A percentile compares a stretch with the other conserved stretches of the same genome.
These are phyloP conservation scores for Leptopilina clavipes DNA, from an alignment of 1,140 invertebrate genomes.

Conservation along the genomic window DNA sequence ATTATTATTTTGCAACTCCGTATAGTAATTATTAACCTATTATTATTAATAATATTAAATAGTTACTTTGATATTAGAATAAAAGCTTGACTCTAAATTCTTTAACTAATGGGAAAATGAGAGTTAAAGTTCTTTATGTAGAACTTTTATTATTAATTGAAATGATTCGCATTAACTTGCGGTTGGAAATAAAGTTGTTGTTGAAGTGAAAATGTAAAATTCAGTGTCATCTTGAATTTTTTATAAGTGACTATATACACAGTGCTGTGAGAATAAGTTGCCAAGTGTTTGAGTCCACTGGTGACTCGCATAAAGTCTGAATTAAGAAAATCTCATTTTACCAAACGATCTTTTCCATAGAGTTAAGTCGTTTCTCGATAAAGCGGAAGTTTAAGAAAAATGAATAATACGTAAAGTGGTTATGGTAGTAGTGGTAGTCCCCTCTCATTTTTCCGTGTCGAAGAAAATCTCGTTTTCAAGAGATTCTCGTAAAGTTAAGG, in stretches of 20 bases:
- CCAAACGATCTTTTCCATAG: not conserved
- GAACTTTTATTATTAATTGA: not conserved
- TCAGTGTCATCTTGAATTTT: not conserved
- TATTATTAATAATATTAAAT: no score
- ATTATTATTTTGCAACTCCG: no score
- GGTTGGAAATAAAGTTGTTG: not conserved
- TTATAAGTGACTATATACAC: not conserved
- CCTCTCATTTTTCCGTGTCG: conserved; percentile 10
- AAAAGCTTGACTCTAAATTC: no score
- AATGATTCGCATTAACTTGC: not conserved
- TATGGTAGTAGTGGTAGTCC: not conserved
- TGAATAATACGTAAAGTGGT: not conserved
- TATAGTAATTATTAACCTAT: no score
- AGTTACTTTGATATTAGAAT: no score
- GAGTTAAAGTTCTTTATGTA: no score
- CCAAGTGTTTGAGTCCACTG: not conserved
- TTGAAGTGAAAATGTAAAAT: not conserved
- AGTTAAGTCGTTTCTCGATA: conserved; percentile 27
- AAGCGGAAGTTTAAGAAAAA: conserved; percentile 11
- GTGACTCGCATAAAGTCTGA: conserved; percentile 14
- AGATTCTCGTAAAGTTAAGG: conserved; percentile 23
- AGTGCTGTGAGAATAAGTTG: not conserved
- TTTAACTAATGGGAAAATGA: no score
- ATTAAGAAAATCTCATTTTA: conserved; percentile 26
- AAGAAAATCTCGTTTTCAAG: conserved; percentile 25